These are phyloP conservation scores for Danaus melanippus DNA, from an alignment of 1,140 invertebrate species.

Conservation along the genomic window DNA sequence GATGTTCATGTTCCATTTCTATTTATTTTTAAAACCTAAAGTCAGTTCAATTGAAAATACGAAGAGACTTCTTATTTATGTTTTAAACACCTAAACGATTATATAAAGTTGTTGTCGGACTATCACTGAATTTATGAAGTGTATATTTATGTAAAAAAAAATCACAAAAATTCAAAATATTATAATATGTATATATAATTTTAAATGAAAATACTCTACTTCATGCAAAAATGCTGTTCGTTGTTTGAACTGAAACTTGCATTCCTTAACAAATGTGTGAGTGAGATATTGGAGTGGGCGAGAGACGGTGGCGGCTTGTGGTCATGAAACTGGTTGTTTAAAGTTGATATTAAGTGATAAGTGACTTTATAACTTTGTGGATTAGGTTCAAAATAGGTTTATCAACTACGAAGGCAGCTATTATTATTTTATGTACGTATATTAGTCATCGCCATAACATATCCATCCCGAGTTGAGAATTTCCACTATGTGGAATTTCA, in stretches of 20 bases:
- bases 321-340: conserved; percentile 53
- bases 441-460: conserved; percentile 38
- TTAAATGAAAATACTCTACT: neutral
- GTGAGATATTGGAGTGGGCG: conserved; percentile 30
- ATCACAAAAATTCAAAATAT: too few species aligned
- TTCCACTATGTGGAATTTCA: neutral
- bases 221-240: conserved; percentile 20
- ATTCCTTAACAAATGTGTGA: conserved; percentile 34
- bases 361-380: conserved; percentile 24
- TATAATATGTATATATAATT: too few species aligned
- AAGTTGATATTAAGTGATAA: conserved; percentile 25
- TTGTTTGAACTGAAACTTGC: conserved; percentile 48
- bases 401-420: conserved; percentile 15
- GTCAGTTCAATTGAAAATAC: too few species aligned
- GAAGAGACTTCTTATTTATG: too few species aligned
- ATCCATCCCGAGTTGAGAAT: conserved; percentile 11
- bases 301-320: conserved; percentile 39
- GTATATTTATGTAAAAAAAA: too few species aligned
- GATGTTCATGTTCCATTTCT: too few species aligned
- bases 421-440: conserved; percentile 37
- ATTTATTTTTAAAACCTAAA: too few species aligned
- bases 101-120: too few species aligned
- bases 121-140: too few species aligned
- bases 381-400: conserved; percentile 33
- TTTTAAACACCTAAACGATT: too few species aligned